Percentiles rank a stretch among this genome's conserved stretches.
phyloP scores from a whole-genome alignment of 2,113 vertebrate species.

The Cochlearius cochlearius region DNA sequence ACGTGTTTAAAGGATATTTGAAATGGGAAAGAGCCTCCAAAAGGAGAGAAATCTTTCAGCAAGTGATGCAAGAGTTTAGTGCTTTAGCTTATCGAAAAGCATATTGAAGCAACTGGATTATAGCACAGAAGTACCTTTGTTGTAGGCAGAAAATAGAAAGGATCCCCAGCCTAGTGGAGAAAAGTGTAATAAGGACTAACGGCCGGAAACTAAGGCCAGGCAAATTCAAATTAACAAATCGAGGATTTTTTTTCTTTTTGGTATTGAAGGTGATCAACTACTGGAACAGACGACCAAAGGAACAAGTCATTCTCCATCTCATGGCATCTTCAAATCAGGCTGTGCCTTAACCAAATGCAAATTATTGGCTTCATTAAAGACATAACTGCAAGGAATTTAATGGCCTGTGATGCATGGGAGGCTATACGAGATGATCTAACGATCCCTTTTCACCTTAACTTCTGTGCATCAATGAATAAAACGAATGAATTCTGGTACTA shows the following conservation, averaged over 20 bases:
- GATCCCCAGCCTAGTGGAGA: neutral
- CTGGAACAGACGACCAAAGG: neutral
- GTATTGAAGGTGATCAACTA: neutral
- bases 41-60: neutral
- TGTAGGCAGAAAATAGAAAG: neutral
- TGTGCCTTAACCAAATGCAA: neutral
- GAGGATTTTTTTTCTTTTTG: no score
- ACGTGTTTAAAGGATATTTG: neutral
- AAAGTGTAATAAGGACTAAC: neutral
- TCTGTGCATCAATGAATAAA: neutral
- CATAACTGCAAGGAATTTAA: neutral
- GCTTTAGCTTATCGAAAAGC: neutral
- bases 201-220: neutral
- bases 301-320: neutral
- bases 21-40: neutral
- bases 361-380: slow-evolving; percentile 19
- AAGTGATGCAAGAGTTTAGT: neutral
- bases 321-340: neutral
- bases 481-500: neutral
- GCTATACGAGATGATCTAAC: neutral
- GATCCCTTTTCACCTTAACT: neutral
- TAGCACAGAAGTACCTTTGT: neutral
- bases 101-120: neutral
- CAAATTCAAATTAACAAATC: neutral
- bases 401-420: neutral